Evolutionary conservation across 1,140 invertebrate genomes (phyloP).

Genomic region (Trichonephila clavipes): DNA sequence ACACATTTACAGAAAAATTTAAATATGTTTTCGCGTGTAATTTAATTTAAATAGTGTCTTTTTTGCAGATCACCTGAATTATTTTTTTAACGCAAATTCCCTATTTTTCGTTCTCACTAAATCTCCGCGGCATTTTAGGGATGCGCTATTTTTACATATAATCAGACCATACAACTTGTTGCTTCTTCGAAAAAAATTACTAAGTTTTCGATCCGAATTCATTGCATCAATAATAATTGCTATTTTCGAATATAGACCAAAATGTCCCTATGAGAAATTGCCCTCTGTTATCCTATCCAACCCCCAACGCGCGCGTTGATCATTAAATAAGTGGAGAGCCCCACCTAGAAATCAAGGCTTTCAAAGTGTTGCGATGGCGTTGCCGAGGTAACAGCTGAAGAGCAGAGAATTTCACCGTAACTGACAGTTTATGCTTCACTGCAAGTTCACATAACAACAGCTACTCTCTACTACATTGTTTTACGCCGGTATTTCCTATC

Average conservation of each 20-base stretch:
- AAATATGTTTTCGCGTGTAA: too few species aligned
- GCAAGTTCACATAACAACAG: conserved; percentile 47
- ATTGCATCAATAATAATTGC: conserved; percentile 12
- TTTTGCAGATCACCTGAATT: too few species aligned
- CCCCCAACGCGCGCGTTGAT: neutral
- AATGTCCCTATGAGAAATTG: conserved; percentile 14
- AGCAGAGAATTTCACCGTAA: conserved; percentile 1
- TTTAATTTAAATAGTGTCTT: too few species aligned
- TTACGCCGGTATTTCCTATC: neutral
- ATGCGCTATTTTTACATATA: too few species aligned
- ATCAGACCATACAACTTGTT: conserved; percentile 3
- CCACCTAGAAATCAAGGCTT: conserved; percentile 43
- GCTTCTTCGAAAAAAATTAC: neutral
- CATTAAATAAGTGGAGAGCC: conserved; percentile 55
- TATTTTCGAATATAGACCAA: neutral
- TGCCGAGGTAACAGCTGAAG: conserved; percentile 24
- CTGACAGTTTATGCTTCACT: conserved; percentile 57
- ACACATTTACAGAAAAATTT: too few species aligned
- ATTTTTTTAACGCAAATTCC: too few species aligned
- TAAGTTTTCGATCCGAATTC: too few species aligned
- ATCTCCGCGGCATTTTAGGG: too few species aligned
- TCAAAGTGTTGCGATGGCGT: conserved; percentile 53
- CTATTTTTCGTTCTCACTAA: too few species aligned
- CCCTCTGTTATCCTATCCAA: neutral
- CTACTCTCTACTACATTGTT: neutral